Evolutionary conservation across 2,888 invertebrate species (phyloP).

Genomic region (Formica aserva): DNA sequence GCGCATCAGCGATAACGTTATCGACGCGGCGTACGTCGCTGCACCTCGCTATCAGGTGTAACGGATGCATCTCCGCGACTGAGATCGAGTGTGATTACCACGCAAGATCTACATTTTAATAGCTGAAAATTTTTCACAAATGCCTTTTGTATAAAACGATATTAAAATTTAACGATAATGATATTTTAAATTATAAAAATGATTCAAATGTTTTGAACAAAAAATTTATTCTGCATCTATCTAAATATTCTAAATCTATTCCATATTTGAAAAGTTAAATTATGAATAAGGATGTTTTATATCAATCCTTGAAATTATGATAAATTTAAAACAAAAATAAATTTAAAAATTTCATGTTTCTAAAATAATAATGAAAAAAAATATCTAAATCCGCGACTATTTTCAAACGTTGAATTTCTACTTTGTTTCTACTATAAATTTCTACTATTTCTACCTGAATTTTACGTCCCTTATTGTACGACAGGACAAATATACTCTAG

Average conservation of each 20-base stretch:
- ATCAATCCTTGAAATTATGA: neutral
- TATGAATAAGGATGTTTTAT: neutral
- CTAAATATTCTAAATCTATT: too few relatives aligned
- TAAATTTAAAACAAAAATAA: neutral
- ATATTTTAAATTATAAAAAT: neutral
- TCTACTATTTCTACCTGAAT: too few relatives aligned
- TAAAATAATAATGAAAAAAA: neutral
- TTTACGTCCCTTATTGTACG: neutral
- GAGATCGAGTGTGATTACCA: slow-evolving; percentile 8
- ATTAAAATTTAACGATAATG: too few relatives aligned
- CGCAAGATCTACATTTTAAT: neutral
- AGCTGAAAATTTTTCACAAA: neutral
- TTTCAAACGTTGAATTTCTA: neutral
- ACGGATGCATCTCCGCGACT: slow-evolving; percentile 52
- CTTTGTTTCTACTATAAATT: too few relatives aligned
- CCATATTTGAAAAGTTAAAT: neutral
- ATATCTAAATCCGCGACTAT: neutral
- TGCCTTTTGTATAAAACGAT: neutral
- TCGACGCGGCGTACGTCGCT: slow-evolving; percentile 60
- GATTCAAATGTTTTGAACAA: neutral
- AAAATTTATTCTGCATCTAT: neutral
- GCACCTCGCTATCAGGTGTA: slow-evolving; percentile 58
- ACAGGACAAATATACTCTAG: neutral
- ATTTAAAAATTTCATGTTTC: neutral
- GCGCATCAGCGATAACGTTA: slow-evolving; percentile 78